phyloP scores from a whole-genome alignment of 23 tunicate genomes.

The Trididemnum clinides region DNA sequence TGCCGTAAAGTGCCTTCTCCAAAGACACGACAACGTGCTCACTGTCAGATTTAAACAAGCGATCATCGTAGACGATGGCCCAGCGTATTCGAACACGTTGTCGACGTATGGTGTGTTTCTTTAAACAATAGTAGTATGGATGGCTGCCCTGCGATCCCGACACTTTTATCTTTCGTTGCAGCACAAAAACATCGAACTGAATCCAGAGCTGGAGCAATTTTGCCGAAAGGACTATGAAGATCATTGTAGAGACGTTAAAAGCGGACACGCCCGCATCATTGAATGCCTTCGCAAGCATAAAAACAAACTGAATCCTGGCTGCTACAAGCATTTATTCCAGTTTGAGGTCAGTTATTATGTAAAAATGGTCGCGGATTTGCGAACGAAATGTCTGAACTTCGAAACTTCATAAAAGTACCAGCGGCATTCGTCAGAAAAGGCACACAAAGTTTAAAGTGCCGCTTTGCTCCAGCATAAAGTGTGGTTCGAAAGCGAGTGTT shows the following conservation, averaged over 20 bases:
- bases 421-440: too few species aligned
- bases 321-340: slow-evolving; percentile 46
- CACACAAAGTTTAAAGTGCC: too few species aligned
- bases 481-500: too few species aligned
- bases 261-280: slow-evolving; percentile 51
- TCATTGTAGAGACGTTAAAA: slow-evolving; percentile 40
- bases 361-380: too few species aligned
- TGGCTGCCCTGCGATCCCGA: background rate
- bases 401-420: too few species aligned
- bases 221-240: slow-evolving; percentile 54
- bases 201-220: slow-evolving; percentile 55
- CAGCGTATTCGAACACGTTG: too few species aligned
- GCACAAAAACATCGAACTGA: slow-evolving; percentile 84
- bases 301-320: slow-evolving; percentile 13
- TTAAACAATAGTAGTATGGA: background rate
- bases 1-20: background rate
- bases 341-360: too few species aligned
- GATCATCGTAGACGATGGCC: background rate
- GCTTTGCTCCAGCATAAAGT: too few species aligned
- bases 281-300: slow-evolving; percentile 70
- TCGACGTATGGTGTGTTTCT: background rate
- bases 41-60: background rate
- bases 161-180: background rate
- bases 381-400: too few species aligned
- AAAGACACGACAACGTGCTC: background rate